Percentiles rank a stretch among this genome's conserved stretches.
These are phyloP conservation scores for Glareola pratincola DNA, from an alignment of 2,113 vertebrate species.

Conservation along the genomic window DNA sequence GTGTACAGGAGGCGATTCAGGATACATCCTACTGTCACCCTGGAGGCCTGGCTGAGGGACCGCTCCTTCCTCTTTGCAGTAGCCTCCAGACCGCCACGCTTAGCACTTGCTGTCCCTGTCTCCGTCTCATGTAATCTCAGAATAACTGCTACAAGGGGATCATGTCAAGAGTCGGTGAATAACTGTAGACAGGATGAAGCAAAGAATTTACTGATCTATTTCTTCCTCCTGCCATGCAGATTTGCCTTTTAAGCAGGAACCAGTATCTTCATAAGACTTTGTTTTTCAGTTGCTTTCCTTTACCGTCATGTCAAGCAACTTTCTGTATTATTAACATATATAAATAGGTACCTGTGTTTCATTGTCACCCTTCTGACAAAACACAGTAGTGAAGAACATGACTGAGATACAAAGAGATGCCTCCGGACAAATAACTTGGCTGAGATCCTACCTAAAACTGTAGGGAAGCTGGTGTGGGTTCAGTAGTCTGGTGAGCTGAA, in stretches of 20 bases:
- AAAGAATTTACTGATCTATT: background rate
- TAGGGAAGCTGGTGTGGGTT: background rate
- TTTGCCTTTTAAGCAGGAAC: background rate
- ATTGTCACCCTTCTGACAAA: background rate
- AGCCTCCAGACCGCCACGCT: background rate
- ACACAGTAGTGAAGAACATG: background rate
- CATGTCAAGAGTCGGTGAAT: background rate
- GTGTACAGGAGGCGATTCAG: background rate
- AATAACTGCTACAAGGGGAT: background rate
- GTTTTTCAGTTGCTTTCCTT: background rate
- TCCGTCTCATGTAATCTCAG: background rate
- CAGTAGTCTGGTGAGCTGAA: background rate
- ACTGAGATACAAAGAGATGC: background rate
- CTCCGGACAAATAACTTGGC: background rate
- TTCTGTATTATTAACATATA: background rate
- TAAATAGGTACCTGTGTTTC: background rate
- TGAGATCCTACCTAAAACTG: background rate
- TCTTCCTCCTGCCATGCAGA: background rate
- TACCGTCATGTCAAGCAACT: background rate
- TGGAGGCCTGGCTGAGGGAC: background rate
- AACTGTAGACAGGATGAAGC: background rate
- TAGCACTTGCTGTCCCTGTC: background rate
- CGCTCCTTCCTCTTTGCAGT: background rate
- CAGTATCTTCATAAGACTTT: background rate
- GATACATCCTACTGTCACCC: background rate